phyloP scores from a whole-genome alignment of 2,888 invertebrate genomes.

The Acanthosoma haemorrhoidale region DNA sequence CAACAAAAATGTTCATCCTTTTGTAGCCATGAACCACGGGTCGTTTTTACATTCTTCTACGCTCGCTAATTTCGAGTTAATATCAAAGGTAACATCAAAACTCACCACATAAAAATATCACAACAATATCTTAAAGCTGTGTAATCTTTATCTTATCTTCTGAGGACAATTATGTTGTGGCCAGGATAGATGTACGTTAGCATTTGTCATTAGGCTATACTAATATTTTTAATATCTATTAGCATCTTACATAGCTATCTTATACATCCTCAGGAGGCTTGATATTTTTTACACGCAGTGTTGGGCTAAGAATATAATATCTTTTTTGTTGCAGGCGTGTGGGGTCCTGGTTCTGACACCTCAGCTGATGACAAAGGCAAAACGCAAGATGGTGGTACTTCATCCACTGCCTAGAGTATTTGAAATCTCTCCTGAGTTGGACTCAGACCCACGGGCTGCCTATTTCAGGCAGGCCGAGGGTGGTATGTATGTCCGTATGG shows the following conservation, averaged over 20 bases:
- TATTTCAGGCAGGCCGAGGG: slow-evolving; percentile 98
- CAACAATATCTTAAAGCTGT: too few relatives aligned
- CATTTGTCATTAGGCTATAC: neutral
- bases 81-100: too few relatives aligned
- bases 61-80: too few relatives aligned
- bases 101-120: too few relatives aligned
- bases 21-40: too few relatives aligned
- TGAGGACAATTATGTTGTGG: too few relatives aligned
- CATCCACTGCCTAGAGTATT: slow-evolving; percentile 92
- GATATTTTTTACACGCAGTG: neutral
- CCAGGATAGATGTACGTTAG: too few relatives aligned
- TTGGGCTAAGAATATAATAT: neutral
- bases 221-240: neutral
- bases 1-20: too few relatives aligned
- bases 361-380: slow-evolving; percentile 89
- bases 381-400: slow-evolving; percentile 91
- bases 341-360: slow-evolving; percentile 89
- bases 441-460: slow-evolving; percentile 92
- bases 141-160: too few relatives aligned
- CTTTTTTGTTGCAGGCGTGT: slow-evolving; percentile 59
- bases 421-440: slow-evolving; percentile 92
- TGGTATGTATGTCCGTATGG: slow-evolving; percentile 98
- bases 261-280: too few relatives aligned
- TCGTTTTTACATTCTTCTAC: too few relatives aligned
- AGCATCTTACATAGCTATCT: too few relatives aligned